Evolutionary conservation across 1,140 invertebrate genomes (phyloP).

Genomic region (Nasonia longicornis): DNA sequence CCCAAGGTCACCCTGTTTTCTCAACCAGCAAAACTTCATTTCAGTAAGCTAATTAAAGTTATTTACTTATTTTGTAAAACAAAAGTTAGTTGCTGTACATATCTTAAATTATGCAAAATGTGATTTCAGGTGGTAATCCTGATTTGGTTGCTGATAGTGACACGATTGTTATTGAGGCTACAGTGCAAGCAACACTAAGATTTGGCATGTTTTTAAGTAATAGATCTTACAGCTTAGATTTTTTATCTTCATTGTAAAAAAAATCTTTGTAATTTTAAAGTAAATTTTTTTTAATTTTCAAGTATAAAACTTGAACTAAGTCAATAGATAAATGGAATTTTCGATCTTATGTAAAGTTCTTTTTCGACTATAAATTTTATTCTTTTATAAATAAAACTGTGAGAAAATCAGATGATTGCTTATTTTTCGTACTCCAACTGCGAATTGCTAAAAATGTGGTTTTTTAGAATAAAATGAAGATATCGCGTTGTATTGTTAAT

Average conservation of each 20-base stretch:
- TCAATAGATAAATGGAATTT: not conserved
- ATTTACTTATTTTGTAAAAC: not conserved
- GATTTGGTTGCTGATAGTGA: constrained; percentile 64
- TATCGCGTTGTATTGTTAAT: too few relatives aligned
- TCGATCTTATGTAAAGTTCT: not conserved
- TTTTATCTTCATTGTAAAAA: constrained; percentile 57
- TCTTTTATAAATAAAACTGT: not conserved
- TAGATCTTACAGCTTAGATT: constrained; percentile 71
- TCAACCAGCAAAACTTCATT: constrained; percentile 53
- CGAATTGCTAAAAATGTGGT: not conserved
- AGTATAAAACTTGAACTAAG: too few relatives aligned
- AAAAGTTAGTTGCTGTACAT: constrained; percentile 6
- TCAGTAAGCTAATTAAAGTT: constrained; percentile 54
- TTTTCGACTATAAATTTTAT: constrained; percentile 9
- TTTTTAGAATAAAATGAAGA: not conserved
- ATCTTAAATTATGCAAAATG: constrained; percentile 19
- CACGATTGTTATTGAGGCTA: constrained; percentile 66
- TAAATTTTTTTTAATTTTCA: not conserved
- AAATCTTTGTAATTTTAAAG: not conserved
- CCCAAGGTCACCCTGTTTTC: constrained; percentile 62
- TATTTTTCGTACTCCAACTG: not conserved
- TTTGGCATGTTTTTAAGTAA: constrained; percentile 73
- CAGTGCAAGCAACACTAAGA: constrained; percentile 68
- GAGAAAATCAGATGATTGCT: not conserved
- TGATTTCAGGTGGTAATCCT: constrained; percentile 56